These are phyloP conservation scores for Axis porcinus DNA, from an alignment of 2,113 vertebrate genomes.

Conservation along the genomic window DNA sequence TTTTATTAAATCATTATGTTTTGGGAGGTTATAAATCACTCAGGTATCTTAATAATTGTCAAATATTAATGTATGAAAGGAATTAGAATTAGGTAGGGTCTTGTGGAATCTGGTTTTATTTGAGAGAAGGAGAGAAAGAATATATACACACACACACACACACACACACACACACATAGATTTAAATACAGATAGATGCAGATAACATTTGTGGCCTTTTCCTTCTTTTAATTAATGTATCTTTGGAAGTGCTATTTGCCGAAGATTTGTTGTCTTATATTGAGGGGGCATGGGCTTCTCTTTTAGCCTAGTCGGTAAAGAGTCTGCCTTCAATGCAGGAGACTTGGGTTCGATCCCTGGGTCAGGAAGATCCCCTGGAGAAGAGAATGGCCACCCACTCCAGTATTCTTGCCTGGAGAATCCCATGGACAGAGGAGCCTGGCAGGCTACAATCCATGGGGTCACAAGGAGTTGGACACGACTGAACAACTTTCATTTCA, in stretches of 20 bases:
- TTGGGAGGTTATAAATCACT: background rate
- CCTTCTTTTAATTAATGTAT: background rate
- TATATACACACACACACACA: background rate
- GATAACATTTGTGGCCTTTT: background rate
- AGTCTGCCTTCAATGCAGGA: background rate
- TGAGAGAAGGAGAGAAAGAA: background rate
- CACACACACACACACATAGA: background rate
- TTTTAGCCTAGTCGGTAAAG: background rate
- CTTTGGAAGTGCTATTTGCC: background rate
- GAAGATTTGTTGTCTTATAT: background rate
- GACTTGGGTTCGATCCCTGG: background rate
- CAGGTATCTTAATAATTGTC: background rate
- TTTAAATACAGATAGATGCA: background rate
- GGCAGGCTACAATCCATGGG: background rate
- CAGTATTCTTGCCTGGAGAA: background rate
- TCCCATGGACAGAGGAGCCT: background rate
- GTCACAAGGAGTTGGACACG: background rate
- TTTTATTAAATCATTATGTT: background rate
- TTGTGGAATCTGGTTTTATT: background rate
- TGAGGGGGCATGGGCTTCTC: background rate
- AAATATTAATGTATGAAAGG: background rate
- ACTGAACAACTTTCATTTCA: background rate
- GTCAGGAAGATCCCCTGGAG: background rate
- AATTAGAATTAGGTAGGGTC: background rate
- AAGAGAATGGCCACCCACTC: background rate